A percentile compares a stretch with the other conserved stretches of the same genome.
Evolutionary conservation across 1,140 invertebrate species (phyloP).

Genomic region (Neodiprion pinetum): DNA sequence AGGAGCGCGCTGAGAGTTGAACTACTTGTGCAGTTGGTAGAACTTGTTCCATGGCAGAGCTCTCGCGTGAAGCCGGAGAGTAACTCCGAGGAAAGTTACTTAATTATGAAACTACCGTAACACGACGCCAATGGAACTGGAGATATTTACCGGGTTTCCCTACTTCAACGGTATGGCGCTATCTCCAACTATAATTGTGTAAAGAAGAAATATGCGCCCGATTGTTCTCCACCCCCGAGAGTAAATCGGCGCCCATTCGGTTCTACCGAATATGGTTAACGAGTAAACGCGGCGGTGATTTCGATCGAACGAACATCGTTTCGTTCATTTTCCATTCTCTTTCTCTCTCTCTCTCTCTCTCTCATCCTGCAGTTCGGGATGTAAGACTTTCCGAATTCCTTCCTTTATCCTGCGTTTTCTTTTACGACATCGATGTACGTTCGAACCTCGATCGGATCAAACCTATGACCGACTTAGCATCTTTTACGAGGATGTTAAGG

Average conservation of each 20-base stretch:
- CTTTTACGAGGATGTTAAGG: slow-evolving; percentile 1
- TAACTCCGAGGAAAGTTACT: neutral
- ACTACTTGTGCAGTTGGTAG: neutral
- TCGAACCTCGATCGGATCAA: neutral
- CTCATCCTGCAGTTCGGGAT: neutral
- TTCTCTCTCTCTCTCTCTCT: neutral
- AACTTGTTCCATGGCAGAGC: neutral
- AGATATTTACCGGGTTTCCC: neutral
- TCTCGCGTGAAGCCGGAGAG: neutral
- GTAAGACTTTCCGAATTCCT: no score
- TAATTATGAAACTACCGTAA: slow-evolving; percentile 8
- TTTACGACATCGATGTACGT: neutral
- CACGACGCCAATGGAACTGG: neutral
- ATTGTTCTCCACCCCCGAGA: no score
- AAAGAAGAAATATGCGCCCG: no score
- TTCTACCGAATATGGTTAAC: neutral
- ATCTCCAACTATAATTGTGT: no score
- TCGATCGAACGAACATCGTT: neutral
- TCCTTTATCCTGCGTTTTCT: neutral
- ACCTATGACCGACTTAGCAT: neutral
- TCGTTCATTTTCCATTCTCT: neutral
- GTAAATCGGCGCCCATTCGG: no score
- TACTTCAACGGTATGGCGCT: neutral
- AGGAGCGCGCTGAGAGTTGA: no score
- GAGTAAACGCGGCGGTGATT: neutral